Evolutionary conservation across 2,113 vertebrate genomes (phyloP).

Genomic region (Sinocyclocheilus rhinocerous): DNA sequence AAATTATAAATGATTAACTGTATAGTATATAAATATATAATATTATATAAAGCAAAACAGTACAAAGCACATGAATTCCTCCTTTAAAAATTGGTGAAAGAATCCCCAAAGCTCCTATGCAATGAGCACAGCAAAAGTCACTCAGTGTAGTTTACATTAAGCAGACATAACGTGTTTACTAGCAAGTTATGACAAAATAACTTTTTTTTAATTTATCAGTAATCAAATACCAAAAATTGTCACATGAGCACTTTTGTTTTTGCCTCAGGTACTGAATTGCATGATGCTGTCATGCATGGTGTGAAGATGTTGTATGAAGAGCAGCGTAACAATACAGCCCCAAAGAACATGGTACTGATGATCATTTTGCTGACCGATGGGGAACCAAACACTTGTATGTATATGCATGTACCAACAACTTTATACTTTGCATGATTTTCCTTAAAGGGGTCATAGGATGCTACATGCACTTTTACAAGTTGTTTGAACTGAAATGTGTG

Average conservation of each 20-base stretch:
- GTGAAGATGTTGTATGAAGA: constrained; percentile 63
- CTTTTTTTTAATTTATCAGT: background rate
- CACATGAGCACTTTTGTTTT: constrained; percentile 4
- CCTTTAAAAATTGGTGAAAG: background rate
- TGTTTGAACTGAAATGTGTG: too few species aligned
- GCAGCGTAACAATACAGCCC: constrained; percentile 51
- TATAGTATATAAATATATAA: too few species aligned
- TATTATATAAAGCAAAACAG: background rate
- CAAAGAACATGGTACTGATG: constrained; percentile 70
- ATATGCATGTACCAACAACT: too few species aligned
- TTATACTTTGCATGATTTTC: too few species aligned
- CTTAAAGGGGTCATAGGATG: too few species aligned
- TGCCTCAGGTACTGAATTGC: constrained; percentile 71
- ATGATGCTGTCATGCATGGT: constrained; percentile 63
- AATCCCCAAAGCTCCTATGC: background rate
- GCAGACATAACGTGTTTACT: too few species aligned
- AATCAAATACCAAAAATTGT: background rate
- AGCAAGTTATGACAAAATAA: too few species aligned
- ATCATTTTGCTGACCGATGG: constrained; percentile 78
- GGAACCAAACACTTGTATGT: too few species aligned
- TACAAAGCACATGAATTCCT: background rate
- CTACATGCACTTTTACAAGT: too few species aligned
- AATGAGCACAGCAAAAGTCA: background rate
- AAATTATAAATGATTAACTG: background rate
- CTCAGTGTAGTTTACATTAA: background rate